These are phyloP conservation scores for Stenodera caucasica DNA, from an alignment of 2,888 invertebrate species.

Conservation along the genomic window DNA sequence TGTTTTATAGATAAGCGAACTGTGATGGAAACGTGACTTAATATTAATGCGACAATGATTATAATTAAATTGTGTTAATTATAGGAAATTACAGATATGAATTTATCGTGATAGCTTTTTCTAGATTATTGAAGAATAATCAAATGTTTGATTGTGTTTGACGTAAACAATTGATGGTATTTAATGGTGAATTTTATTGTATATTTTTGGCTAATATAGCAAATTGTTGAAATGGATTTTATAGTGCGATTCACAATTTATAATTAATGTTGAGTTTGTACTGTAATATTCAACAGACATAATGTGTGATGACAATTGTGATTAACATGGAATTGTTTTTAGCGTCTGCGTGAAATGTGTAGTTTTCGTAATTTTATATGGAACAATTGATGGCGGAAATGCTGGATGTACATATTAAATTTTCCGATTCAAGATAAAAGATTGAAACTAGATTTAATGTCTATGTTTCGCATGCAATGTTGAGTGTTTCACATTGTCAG, in stretches of 20 bases:
- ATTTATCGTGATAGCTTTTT: too few species aligned
- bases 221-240: background rate
- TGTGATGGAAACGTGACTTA: background rate
- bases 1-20: background rate
- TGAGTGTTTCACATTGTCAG: background rate
- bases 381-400: conserved; percentile 6
- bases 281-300: background rate
- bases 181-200: background rate
- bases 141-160: background rate
- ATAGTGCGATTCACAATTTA: background rate
- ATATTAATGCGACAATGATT: background rate
- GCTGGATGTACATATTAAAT: conserved; percentile 6
- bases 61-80: background rate
- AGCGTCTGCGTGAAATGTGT: background rate
- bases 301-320: background rate
- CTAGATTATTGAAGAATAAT: background rate
- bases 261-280: background rate
- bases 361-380: background rate
- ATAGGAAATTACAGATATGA: background rate
- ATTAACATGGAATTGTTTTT: background rate
- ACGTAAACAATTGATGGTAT: background rate
- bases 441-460: conserved; percentile 3
- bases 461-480: conserved; percentile 6
- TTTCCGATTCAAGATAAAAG: conserved; percentile 1
- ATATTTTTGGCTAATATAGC: background rate